Evolutionary conservation across 2,797 vertebrate species (phyloP).

Genomic region (Acropternis orthonyx): DNA sequence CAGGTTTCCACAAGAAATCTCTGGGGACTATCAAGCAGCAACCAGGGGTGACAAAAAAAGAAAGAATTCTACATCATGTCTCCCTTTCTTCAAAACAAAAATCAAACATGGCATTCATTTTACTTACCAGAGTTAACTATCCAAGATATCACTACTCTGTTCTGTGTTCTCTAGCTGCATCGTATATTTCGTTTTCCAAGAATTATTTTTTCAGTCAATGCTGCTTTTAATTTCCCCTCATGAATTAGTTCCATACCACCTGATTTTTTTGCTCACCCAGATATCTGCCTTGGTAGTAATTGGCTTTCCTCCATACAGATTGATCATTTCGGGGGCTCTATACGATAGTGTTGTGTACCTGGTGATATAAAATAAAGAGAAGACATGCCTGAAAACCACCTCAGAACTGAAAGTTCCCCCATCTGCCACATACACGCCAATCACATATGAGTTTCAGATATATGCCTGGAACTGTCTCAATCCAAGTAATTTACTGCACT

Average conservation of each 20-base stretch:
- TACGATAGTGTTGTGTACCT: slow-evolving; percentile 98
- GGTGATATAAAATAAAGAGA: slow-evolving; percentile 10
- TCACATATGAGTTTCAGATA: background rate
- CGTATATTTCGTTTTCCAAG: background rate
- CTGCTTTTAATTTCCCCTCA: background rate
- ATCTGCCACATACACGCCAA: accelerated
- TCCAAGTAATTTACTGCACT: accelerated
- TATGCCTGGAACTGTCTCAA: accelerated
- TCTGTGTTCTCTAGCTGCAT: background rate
- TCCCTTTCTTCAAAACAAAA: background rate
- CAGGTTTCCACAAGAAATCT: background rate
- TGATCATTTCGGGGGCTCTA: slow-evolving; percentile 98
- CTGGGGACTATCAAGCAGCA: background rate
- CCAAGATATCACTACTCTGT: too few relatives aligned
- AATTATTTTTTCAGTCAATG: background rate
- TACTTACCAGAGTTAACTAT: background rate
- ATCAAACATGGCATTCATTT: accelerated
- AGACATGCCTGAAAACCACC: background rate
- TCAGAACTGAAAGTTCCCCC: background rate
- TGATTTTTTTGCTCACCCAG: slow-evolving; percentile 84
- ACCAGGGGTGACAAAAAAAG: background rate
- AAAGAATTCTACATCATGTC: accelerated
- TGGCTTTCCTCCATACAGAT: slow-evolving; percentile 93
- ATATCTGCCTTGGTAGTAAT: slow-evolving; percentile 99
- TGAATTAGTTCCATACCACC: background rate